Conservation (phyloP, 2,113 vertebrate species). For the Eleginops maclovinus region DNA sequence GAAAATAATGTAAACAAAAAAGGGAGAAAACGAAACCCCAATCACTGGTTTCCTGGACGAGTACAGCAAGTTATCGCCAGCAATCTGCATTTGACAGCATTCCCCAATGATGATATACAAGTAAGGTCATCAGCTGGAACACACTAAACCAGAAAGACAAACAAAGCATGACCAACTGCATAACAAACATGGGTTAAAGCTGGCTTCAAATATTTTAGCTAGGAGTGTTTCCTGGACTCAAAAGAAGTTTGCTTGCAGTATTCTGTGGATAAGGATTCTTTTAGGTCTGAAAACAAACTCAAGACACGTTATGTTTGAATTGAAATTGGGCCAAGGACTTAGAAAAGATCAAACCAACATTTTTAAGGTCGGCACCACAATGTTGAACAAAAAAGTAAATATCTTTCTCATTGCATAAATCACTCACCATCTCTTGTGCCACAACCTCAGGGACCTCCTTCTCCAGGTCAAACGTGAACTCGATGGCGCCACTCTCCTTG, state of each 20-base stretch:
- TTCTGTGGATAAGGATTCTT: no score
- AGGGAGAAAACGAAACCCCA: conserved; percentile 1
- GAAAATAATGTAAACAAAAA: conserved; percentile 41
- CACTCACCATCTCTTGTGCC: conserved; percentile 95
- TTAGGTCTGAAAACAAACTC: no score
- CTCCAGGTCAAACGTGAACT: conserved; percentile 95
- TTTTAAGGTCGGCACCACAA: background rate
- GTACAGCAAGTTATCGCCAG: conserved; percentile 26
- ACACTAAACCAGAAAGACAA: conserved; percentile 8
- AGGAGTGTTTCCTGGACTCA: no score
- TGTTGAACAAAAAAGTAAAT: background rate
- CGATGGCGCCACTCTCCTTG: conserved; percentile 96
- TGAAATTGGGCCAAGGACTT: background rate
- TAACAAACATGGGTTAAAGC: background rate
- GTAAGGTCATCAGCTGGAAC: conserved; percentile 2
- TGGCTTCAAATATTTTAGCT: background rate
- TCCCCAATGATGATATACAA: conserved; percentile 35
- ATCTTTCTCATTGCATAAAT: background rate
- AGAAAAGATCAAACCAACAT: background rate
- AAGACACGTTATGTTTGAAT: background rate
- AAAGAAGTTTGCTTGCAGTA: no score
- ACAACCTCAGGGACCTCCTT: conserved; percentile 94
- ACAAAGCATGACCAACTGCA: conserved; percentile 4
- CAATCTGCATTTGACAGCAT: conserved; percentile 52
- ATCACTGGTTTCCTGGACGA: conserved; percentile 49